Conservation (phyloP, 2,113 vertebrate species). For the Dipodomys ordii region DNA sequence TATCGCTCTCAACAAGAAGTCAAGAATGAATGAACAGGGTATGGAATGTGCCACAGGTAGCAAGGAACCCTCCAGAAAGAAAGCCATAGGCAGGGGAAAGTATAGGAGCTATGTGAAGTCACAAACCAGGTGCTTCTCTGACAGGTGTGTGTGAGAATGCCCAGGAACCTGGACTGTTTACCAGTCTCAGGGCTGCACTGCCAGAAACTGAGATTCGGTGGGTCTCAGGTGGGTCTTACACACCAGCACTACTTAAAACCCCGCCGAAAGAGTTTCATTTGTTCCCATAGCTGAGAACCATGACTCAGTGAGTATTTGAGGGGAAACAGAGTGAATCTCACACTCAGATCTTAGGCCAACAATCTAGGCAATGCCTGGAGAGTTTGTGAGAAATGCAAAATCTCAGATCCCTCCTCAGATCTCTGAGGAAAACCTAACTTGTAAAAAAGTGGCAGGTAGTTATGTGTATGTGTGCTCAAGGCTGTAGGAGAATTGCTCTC, state of each 20-base stretch:
- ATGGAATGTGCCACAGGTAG: neutral
- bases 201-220: neutral
- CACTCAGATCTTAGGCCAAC: neutral
- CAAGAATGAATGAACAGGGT: neutral
- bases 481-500: neutral
- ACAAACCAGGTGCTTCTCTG: neutral
- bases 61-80: neutral
- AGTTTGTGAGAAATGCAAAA: neutral
- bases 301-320: too few species aligned
- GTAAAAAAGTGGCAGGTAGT: neutral
- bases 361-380: too few species aligned
- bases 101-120: neutral
- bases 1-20: accelerated
- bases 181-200: neutral
- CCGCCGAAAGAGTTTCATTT: neutral
- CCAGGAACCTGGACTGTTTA: neutral
- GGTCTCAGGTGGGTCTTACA: neutral
- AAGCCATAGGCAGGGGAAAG: neutral
- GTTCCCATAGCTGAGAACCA: neutral
- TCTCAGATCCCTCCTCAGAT: neutral
- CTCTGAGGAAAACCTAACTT: neutral
- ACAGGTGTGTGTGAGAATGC: neutral
- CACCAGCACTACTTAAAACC: neutral
- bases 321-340: too few species aligned
- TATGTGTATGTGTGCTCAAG: accelerated